Percentiles rank a stretch among this genome's conserved stretches.
Evolutionary conservation across 2,888 invertebrate species (phyloP).

Genomic region (Leptinotarsa tumamoca): DNA sequence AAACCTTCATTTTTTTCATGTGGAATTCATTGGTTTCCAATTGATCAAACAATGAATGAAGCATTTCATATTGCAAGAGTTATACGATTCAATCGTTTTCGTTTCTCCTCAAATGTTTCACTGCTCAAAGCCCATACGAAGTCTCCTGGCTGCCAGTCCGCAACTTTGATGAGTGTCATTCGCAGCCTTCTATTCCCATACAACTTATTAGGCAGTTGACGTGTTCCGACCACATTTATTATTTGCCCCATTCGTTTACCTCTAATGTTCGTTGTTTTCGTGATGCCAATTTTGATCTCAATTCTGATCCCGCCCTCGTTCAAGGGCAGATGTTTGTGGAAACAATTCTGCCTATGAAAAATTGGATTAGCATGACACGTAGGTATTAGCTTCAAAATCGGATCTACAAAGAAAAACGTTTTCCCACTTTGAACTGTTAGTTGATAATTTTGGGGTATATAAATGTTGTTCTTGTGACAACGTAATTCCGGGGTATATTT

Average conservation of each 20-base stretch:
- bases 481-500: too few relatives aligned
- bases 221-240: conserved; percentile 61
- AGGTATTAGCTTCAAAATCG: background rate
- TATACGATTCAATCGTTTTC: background rate
- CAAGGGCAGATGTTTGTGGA: conserved; percentile 22
- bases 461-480: too few relatives aligned
- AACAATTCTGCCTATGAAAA: background rate
- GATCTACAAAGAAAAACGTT: background rate
- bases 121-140: conserved; percentile 2
- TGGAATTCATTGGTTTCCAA: background rate
- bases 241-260: conserved; percentile 59
- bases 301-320: conserved; percentile 30
- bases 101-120: conserved; percentile 4
- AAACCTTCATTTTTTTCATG: background rate
- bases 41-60: background rate
- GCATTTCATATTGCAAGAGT: background rate
- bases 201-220: conserved; percentile 60
- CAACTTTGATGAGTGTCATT: conserved; percentile 41
- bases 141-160: conserved; percentile 11
- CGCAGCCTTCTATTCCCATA: conserved; percentile 57
- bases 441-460: too few relatives aligned
- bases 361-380: conserved; percentile 10
- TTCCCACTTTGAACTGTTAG: background rate
- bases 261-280: conserved; percentile 43
- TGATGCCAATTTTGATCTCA: conserved; percentile 38